Evolutionary conservation across 2,113 vertebrate species (phyloP).

Genomic region (Hippocampus abdominalis): DNA sequence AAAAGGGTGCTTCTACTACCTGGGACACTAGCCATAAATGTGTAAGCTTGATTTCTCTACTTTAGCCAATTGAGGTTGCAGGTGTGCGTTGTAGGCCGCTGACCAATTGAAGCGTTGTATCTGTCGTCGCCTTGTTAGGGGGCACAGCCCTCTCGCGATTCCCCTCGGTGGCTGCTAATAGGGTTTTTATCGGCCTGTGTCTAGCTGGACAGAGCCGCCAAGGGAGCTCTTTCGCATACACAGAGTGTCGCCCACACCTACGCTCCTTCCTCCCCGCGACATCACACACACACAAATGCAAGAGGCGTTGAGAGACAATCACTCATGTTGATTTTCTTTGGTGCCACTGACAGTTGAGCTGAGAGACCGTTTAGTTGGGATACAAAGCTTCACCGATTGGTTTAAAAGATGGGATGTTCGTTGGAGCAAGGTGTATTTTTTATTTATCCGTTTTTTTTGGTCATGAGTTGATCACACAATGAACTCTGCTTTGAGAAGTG

Average conservation of each 20-base stretch:
- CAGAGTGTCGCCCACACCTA: too few species aligned
- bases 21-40: slow-evolving; percentile 45
- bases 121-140: slow-evolving; percentile 28
- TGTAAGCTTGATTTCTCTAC: slow-evolving; percentile 44
- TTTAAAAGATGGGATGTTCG: slow-evolving; percentile 44
- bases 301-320: slow-evolving; percentile 51
- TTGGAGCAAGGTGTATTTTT: slow-evolving; percentile 10
- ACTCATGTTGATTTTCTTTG: slow-evolving; percentile 56
- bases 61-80: slow-evolving; percentile 37
- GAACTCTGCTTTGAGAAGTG: slow-evolving; percentile 30
- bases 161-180: slow-evolving; percentile 64
- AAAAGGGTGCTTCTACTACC: slow-evolving; percentile 20
- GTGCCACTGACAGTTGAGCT: slow-evolving; percentile 55
- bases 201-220: slow-evolving; percentile 57
- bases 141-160: slow-evolving; percentile 35
- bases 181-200: slow-evolving; percentile 68
- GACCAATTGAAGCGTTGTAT: slow-evolving; percentile 34
- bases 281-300: slow-evolving; percentile 20
- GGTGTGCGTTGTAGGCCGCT: slow-evolving; percentile 36
- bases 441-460: not conserved
- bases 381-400: slow-evolving; percentile 43
- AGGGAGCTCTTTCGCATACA: slow-evolving; percentile 36
- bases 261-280: slow-evolving; percentile 16
- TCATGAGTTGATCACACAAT: slow-evolving; percentile 38
- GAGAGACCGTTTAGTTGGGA: slow-evolving; percentile 22